Evolutionary conservation across 2,888 invertebrate species (phyloP).

Genomic region (Drosophila percnosoma): DNA sequence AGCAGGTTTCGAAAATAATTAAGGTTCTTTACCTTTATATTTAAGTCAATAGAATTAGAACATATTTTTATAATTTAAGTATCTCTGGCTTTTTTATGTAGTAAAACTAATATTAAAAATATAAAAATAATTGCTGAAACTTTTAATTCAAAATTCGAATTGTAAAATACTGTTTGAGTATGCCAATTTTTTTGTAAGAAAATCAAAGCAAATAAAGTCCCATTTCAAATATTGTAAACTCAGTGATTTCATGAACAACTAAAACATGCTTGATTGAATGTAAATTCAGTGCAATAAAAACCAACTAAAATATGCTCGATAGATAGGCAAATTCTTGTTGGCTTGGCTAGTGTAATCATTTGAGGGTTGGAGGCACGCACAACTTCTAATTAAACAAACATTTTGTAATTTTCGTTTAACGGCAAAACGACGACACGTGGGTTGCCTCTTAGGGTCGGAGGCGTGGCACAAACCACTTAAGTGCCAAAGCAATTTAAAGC

Average conservation of each 20-base stretch:
- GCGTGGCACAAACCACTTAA: slow-evolving; percentile 80
- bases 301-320: not conserved
- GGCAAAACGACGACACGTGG: slow-evolving; percentile 79
- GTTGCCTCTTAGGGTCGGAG: slow-evolving; percentile 52
- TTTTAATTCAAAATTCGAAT: not conserved
- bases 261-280: not conserved
- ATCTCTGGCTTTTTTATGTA: not conserved
- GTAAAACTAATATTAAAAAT: not conserved
- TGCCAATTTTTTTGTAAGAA: not conserved
- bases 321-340: not conserved
- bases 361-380: slow-evolving; percentile 56
- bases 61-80: not conserved
- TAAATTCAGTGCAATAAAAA: not conserved
- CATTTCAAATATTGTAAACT: not conserved
- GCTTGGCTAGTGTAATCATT: slow-evolving; percentile 17
- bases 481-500: slow-evolving; percentile 82
- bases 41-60: not conserved
- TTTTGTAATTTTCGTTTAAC: slow-evolving; percentile 78
- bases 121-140: not conserved
- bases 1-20: not conserved
- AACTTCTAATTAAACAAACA: slow-evolving; percentile 82
- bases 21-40: not conserved
- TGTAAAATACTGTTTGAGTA: not conserved
- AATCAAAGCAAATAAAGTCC: not conserved
- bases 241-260: not conserved